Evolutionary conservation across 2,113 vertebrate genomes (phyloP).

Genomic region (Marmota flaviventris): DNA sequence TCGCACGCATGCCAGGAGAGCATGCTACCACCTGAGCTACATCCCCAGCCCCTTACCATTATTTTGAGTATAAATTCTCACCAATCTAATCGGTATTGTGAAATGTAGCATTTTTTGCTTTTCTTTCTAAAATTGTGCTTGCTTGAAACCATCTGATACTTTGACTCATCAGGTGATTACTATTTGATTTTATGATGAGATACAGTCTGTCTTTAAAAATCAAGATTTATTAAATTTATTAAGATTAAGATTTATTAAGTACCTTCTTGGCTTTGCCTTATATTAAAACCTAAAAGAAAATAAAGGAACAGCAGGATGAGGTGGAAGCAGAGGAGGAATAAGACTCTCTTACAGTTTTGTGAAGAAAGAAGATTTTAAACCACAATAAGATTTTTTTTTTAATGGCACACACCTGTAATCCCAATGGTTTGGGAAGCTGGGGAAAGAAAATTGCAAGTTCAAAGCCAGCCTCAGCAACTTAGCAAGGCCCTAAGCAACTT

Average conservation of each 20-base stretch:
- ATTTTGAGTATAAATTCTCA: not conserved
- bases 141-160: not conserved
- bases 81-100: not conserved
- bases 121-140: not conserved
- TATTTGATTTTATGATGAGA: not conserved
- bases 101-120: not conserved
- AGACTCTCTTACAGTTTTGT: not conserved
- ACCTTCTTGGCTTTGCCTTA: not conserved
- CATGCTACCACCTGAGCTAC: too few species aligned
- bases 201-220: conserved; percentile 11
- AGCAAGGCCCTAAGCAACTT: too few species aligned
- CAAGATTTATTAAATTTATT: too few species aligned
- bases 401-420: too few species aligned
- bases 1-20: too few species aligned
- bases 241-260: not conserved
- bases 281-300: not conserved
- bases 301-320: not conserved
- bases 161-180: not conserved
- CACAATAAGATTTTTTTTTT: not conserved
- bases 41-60: not conserved
- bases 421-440: too few species aligned
- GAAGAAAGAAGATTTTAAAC: not conserved
- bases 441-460: too few species aligned
- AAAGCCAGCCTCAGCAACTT: too few species aligned
- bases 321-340: not conserved